Percentiles rank a stretch among this genome's conserved stretches.
phyloP scores from a whole-genome alignment of 2,113 vertebrate species.

The Heptranchias perlo region DNA sequence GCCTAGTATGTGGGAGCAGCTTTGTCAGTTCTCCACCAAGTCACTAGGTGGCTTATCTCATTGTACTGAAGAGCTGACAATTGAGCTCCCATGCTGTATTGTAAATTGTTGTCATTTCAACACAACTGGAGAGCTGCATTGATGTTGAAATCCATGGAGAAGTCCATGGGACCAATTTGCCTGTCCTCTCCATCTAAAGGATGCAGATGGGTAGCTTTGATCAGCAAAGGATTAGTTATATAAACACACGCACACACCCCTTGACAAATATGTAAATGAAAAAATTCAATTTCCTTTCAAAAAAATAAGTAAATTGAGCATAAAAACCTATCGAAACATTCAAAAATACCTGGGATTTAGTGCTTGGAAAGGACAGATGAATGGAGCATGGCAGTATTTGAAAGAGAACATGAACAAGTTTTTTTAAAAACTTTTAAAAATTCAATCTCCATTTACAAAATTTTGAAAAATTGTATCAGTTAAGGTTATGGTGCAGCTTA shows the following conservation, averaged over 20 bases:
- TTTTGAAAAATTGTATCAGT: not conserved
- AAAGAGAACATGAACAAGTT: not conserved
- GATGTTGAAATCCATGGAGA: not conserved
- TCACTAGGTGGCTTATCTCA: not conserved
- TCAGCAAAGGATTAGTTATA: not conserved
- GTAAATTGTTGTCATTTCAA: not conserved
- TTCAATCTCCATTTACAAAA: not conserved
- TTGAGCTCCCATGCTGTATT: not conserved
- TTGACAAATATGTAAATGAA: not conserved
- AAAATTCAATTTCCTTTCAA: not conserved
- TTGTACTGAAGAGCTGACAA: not conserved
- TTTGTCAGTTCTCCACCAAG: not conserved
- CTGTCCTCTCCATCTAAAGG: not conserved
- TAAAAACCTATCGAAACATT: not conserved
- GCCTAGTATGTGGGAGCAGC: not conserved
- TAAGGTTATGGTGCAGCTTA: not conserved
- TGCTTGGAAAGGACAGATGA: no score
- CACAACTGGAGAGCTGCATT: not conserved
- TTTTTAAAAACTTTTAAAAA: not conserved
- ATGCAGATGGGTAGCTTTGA: not conserved
- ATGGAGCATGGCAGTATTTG: not conserved
- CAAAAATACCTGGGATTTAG: not conserved
- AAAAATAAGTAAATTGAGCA: not conserved
- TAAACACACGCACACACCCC: not conserved
- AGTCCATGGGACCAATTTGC: not conserved